Base-by-base conservation (phyloP, 2,113 vertebrate genomes). In the Trachemys scripta region DNA sequence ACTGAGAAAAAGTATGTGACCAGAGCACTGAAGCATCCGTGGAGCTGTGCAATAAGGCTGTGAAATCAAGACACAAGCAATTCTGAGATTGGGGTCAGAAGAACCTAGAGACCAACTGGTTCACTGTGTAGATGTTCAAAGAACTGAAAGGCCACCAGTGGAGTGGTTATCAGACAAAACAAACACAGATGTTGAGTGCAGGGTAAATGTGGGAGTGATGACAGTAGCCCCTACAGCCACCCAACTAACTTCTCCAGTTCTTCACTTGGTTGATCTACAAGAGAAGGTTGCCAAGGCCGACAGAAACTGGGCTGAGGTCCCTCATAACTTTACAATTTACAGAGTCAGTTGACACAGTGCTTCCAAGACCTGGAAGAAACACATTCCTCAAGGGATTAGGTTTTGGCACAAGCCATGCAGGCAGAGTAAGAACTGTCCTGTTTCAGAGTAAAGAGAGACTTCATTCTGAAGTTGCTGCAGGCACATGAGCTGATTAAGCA, bases 161-260 rank as follows among this genome's bases (percentile, higher is more conserved):
- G 62, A 80, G 25, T 0, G 3, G 31, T 19, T 51, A 13, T 31
- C 38, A 35, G 0, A 0, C 50, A 87, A 50, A 47, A 12, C 38
- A 42, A 72, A 25, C 20, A 25, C 47, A 16, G 42, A 0, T 0
- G 24, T 59, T 89, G 16, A 89, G n/a, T 42, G 22, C 22, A 85
- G 87, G 31, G 4, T 80, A 22, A 10, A 3, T 93, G 25, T 19
- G 12, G 54, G 65, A 88, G 6, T 42, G 89, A 9, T 47, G 19
- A 47, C 14, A 9, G 20, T 17, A 80, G 10, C 14, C 69, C 7
- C 10, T 78, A 20, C 10, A 14, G 19, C 49, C 93, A 82, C 45
- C 14, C 86, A 80, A 84, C 11, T 50, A 51, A 31, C 16, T 35
- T 35, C 19, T 59, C 31, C 87, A 8, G 13, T 56, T 27, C 95